Evolutionary conservation across 2,888 invertebrate genomes (phyloP), one percentile per base, ranked within the genome.

Genomic region (Clitarchus hookeri): DNA sequence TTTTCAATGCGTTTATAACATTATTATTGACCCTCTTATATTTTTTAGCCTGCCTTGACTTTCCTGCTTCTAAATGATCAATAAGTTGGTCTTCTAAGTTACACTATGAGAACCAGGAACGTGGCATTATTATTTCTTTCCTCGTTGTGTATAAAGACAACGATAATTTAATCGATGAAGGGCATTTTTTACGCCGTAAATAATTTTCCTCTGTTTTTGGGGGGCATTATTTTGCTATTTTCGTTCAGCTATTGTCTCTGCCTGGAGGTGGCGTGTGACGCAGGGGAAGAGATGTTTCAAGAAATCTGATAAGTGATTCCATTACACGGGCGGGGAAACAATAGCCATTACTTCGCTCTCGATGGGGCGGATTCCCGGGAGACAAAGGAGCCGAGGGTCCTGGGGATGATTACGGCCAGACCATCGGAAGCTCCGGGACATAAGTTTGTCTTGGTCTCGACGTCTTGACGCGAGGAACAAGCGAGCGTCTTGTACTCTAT

Each of bases 281-380:
- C 65, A 19, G n/a, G 8, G 65, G 8, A 65, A n/a, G 65, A 65
- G 65, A 65, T 23, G 65, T 8, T n/a, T 19, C 65, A 65, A 65
- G 65, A 65, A 65, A 65, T 65, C 65, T 65, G 65, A 65, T 65
- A 65, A 65, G 65, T 65, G 65, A 65, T 65, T 65, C 65, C 65
- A n/a, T 65, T 65, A 65, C 65, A 65, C 65, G 65, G 23, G 19
- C 65, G n/a, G 23, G 65, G n/a, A 65, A 65, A 65, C 65, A 65
- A 65, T 65, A 23, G 65, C 65, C 65, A 65, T 65, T 65, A 65
- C 65, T 65, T 65, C 23, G 23, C 23, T n/a, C 65, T 65, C 23
- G 19, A 65, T 65, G 65, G 65, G 13, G 65, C 65, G 23, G 65
- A n/a, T 65, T 8, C n/a, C 8, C 65, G 19, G 65, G 65, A 65